Base-by-base conservation (phyloP, 37 sponge, comb jelly and placozoan genomes). In the Aplysina aerophoba region DNA sequence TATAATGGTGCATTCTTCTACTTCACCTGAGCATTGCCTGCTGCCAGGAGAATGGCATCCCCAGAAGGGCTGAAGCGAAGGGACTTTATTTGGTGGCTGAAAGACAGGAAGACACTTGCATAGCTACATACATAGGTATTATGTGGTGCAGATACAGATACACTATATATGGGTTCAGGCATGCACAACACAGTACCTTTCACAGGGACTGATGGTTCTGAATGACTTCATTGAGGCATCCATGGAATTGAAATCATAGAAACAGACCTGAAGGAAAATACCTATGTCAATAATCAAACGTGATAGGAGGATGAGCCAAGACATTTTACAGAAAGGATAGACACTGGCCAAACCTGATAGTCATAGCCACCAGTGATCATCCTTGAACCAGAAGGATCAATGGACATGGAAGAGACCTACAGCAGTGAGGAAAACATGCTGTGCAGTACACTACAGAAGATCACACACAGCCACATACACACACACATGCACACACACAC, bases 201-300 rank as follows among this genome's bases (percentile, higher is more conserved):
- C 93, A 86, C 92, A 91, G 0, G 97, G 97, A 27, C 63, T 62
- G 19, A 92, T 90, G 44, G 87, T 86, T 37, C 97, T 57, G 66
- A 97, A 97, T 1, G 93, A 87, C 62, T 88, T 73, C 54, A 94
- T 55, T 25, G 86, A 44, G 0, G 90, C 85, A 82, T 94, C 97
- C 95, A 94, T 97, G 21, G 92, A 93, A 82, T 80, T 89, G 78
- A 97, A 97, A 78, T 97, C 95, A 93, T 90, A 97, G 25, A 97
- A 83, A 21, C 78, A 63, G 22, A 87, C 85, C 84, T 87, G 82
- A 8, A 44, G 50, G 8, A 44, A 44, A 44, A 11, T 8, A 44
- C 50, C 3, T 44, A 44, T 44, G 50, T 11, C 50, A 44, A 11
- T 44, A 3, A 44, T 3, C 50, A 44, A 44, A n/a, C n/a, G n/a